Base-by-base conservation (phyloP, 1,140 invertebrate species). In the Sycophila sp. region DNA sequence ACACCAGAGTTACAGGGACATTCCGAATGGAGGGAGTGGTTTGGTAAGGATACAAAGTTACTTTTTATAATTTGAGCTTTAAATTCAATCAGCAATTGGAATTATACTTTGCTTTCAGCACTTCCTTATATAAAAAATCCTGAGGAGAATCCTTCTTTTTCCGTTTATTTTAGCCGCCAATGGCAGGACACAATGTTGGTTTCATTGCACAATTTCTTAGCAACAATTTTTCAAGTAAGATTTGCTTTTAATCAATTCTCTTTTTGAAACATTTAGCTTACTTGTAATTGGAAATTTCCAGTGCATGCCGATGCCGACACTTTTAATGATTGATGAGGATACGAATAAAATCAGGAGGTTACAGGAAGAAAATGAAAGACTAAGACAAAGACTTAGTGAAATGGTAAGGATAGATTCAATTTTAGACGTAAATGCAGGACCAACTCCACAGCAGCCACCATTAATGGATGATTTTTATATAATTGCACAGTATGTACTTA, bases 1-100 rank as follows among this genome's bases (percentile, higher is more conserved):
- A 90, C 94, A 5, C 87, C 91, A 56, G 94, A 98, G 78, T 80
- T 98, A 28, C 94, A 97, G 80, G 92, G 92, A 63, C 94, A 96
- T 81, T 88, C 89, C 60, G 96, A 98, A 80, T 99, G 97, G 95
- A 97, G 93, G 80, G 97, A 98, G 77, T 99, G 97, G 97, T 98
- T 98, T 88, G 93, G 96, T 98, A 91, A 88, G 91, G 6, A 63
- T 7, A 15, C 13, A 53, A 15, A 15, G n/a, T n/a, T 15, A 30
- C 15, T 53, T 28, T n/a, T 53, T 11, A 15, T 30, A 11, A 13
- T 15, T 51, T 30, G n/a, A n/a, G n/a, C n/a, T n/a, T n/a, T n/a
- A 4, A 30, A 2, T 51, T 11, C 22, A 28, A 26, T 11, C 22
- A 28, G 10, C 10, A 4, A 53, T 53, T 4, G 4, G 24, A 15